Base-by-base conservation (phyloP, 2,113 vertebrate species). In the Thunnus maccoyii region DNA sequence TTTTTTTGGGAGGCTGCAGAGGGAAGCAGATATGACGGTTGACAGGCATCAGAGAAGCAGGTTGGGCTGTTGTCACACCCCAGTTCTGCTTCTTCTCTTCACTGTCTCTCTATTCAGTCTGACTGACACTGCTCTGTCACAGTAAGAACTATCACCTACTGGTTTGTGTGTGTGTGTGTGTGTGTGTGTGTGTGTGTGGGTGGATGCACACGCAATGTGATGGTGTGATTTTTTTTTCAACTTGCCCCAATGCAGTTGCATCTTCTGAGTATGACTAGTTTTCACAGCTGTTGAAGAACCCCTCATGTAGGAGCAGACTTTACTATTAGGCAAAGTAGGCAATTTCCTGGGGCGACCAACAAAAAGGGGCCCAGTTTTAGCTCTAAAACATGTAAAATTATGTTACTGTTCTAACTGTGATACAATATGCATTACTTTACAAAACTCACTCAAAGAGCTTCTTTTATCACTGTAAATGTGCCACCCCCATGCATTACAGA, bases 1-100 rank as follows among this genome's bases (percentile, higher is more conserved):
- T 82, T 74, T 83, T 72, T 85, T 9, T 41, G 51, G 76, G n/a
- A 30, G 20, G 62, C 80, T 64, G 60, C 82, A 76, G 51, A 80
- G 72, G 57, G 65, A 90, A 66, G 52, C 52, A 85, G 79, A 89
- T 88, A 88, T 79, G 80, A 88, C 70, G 75, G 83, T 85, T 87
- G 73, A 89, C 86, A 83, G 76, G 82, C 63, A 82, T 80, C 74
- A 70, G 50, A 86, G 63, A 71, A 85, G 72, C 62, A 72, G 56
- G 77, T 72, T 62, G 80, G 87, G 67, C 76, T 85, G 74, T 85
- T 85, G 82, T 89, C 74, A 83, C 27, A 62, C 51, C 52, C 70
- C 17, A n/a, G 61, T 85, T 83, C 78, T 82, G 78, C 83, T 60
- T 80, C 83, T 78, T 66, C 82, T 80, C 75, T 78, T 73, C 10